Evolutionary conservation across 37 sponge, comb jelly and placozoan genomes (phyloP), one percentile per base, ranked within the genome.

Genomic region (Chondrosia reniformis): DNA sequence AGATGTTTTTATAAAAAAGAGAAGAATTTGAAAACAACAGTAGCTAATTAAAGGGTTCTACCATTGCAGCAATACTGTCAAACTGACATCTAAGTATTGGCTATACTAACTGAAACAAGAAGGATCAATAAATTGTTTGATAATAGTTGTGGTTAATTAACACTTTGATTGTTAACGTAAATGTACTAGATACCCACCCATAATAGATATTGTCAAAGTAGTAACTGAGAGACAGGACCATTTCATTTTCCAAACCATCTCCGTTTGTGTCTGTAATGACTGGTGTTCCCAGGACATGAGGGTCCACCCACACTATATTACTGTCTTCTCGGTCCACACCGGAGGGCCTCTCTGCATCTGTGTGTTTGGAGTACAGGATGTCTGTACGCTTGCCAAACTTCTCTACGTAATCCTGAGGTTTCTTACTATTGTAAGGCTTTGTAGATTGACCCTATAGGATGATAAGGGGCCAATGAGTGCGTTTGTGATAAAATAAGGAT

Each of bases 251-350:
- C 0, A 58, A 22, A 5, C 91, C 91, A 76, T 91, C 91, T 12
- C 81, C 78, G 30, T 91, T 80, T 8, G 62, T 59, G 44, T 91
- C 91, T 6, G 84, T 74, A 10, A 91, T 8, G 21, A 73, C 44
- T 39, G 91, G 91, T 1, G 91, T 91, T 71, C 87, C 84, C 63
- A 91, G 44, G 6, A 91, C 52, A 31, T 91, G 91, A 21, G 91
- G 84, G 24, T 91, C 91, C 55, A 91, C 73, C 38, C 40, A 86
- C 25, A 91, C 91, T 6, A 63, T 78, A 8, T 61, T 43, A 0
- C 25, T 28, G 62, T 86, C 74, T 25, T 4, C 24, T 17, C 76
- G 76, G 33, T 81, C 82, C 0, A 91, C 41, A 1, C 91, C 91
- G 1, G 84, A 64, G 0, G 3, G 52, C 12, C 83, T 63, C 15